phyloP scores from a whole-genome alignment of 2,113 vertebrate species.

The Aegotheles bennettii region DNA sequence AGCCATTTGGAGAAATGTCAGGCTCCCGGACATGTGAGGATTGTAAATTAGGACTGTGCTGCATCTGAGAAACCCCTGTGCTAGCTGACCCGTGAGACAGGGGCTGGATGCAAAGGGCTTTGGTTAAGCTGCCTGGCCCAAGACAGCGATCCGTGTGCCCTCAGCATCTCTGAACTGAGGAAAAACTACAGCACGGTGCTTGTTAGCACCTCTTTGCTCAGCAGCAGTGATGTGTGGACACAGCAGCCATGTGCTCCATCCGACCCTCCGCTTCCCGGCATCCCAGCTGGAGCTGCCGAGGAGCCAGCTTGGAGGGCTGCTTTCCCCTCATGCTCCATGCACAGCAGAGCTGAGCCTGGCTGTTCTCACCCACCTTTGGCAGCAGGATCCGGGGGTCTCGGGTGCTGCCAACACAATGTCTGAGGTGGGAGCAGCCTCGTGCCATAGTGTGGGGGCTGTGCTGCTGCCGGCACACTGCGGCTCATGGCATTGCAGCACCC shows the following conservation, averaged over 20 bases:
- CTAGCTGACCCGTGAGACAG: background rate
- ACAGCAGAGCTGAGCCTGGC: background rate
- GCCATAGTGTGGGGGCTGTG: background rate
- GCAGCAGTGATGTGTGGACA: background rate
- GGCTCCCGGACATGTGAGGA: background rate
- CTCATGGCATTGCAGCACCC: background rate
- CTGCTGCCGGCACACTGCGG: background rate
- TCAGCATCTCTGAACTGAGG: background rate
- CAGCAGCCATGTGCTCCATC: no score
- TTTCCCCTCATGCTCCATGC: background rate
- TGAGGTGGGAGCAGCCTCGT: background rate
- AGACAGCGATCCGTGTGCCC: background rate
- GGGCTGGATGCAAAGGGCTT: background rate
- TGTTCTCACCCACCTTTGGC: fast-evolving
- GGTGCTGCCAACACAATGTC: background rate
- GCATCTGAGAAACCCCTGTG: background rate
- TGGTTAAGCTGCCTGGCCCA: background rate
- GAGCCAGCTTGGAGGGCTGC: background rate
- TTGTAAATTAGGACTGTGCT: background rate
- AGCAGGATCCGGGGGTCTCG: background rate
- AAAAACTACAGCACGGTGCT: background rate
- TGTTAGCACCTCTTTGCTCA: background rate
- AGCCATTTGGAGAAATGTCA: background rate
- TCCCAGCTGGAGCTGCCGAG: background rate
- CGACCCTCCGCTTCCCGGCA: background rate